A percentile compares a stretch with the other conserved stretches of the same genome.
Evolutionary conservation across 2,888 invertebrate genomes (phyloP).

Genomic region (Ernsta delagoae): DNA sequence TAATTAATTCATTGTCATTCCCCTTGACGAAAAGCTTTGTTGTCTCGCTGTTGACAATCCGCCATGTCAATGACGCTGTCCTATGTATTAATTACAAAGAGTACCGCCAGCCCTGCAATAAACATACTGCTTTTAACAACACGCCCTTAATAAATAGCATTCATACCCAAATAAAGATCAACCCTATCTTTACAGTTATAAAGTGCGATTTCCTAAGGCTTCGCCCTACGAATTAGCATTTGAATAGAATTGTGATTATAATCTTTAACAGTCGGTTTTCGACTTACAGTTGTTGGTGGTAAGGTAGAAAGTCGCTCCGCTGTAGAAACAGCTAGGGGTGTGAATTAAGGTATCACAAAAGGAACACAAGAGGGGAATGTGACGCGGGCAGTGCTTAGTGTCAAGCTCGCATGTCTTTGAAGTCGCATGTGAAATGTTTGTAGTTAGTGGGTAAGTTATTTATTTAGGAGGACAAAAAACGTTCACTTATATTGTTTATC

Average conservation of each 20-base stretch:
- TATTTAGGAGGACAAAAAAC: constrained; percentile 59
- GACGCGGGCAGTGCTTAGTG: constrained; percentile 74
- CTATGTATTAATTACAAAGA: constrained; percentile 81
- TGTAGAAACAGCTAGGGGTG: constrained; percentile 69
- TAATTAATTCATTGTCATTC: constrained; percentile 41
- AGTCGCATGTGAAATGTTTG: constrained; percentile 64
- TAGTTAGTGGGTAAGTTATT: constrained; percentile 50
- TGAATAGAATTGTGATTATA: constrained; percentile 54
- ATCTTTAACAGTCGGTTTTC: constrained; percentile 42
- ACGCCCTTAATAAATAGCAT: constrained; percentile 63
- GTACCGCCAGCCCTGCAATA: constrained; percentile 66
- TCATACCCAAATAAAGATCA: constrained; percentile 41
- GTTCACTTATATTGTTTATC: constrained; percentile 48
- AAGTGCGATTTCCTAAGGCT: constrained; percentile 48
- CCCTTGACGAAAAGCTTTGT: constrained; percentile 52
- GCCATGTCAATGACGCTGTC: constrained; percentile 76
- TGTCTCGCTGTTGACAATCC: constrained; percentile 67
- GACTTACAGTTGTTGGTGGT: constrained; percentile 36
- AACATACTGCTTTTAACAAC: constrained; percentile 67
- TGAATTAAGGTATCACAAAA: constrained; percentile 80
- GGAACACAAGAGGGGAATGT: constrained; percentile 70
- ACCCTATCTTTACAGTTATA: constrained; percentile 45
- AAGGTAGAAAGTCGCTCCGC: constrained; percentile 47
- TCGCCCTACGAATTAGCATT: constrained; percentile 62
- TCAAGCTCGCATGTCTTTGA: constrained; percentile 78